A percentile compares a stretch with the other conserved stretches of the same genome.
Conservation (phyloP, 2,797 vertebrate species). For the Tapera naevia region DNA sequence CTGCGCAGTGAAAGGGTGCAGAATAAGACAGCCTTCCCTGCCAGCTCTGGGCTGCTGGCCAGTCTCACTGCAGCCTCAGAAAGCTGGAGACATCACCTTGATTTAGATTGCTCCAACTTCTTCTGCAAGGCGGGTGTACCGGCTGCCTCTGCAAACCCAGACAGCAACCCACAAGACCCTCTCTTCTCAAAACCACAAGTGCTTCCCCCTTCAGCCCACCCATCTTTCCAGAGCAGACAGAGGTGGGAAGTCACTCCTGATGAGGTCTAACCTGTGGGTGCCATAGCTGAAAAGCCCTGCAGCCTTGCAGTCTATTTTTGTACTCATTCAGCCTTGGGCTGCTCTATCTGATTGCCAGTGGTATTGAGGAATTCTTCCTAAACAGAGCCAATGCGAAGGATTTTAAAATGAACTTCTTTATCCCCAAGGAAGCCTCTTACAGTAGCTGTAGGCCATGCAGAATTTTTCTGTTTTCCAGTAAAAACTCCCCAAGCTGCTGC, state of each 20-base stretch:
- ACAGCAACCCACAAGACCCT: accelerated
- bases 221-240: neutral
- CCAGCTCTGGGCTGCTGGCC: neutral
- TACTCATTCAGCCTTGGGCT: neutral
- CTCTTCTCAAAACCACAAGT: neutral
- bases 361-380: neutral
- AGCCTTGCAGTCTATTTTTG: neutral
- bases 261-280: neutral
- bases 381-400: neutral
- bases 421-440: neutral
- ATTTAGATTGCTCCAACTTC: neutral
- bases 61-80: conserved; percentile 15
- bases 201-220: neutral
- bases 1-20: neutral
- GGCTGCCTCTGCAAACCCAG: neutral
- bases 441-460: neutral
- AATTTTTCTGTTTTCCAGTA: conserved; percentile 5
- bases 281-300: neutral
- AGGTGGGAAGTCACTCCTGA: neutral
- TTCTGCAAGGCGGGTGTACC: accelerated
- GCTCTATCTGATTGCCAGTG: accelerated
- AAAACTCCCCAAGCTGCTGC: neutral
- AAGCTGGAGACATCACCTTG: neutral
- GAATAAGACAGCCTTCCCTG: neutral
- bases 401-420: neutral